These are phyloP conservation scores for Cassiopea andromeda DNA, from an alignment of 30 jellyfish, hydroid and myxozoan species.

Conservation along the genomic window DNA sequence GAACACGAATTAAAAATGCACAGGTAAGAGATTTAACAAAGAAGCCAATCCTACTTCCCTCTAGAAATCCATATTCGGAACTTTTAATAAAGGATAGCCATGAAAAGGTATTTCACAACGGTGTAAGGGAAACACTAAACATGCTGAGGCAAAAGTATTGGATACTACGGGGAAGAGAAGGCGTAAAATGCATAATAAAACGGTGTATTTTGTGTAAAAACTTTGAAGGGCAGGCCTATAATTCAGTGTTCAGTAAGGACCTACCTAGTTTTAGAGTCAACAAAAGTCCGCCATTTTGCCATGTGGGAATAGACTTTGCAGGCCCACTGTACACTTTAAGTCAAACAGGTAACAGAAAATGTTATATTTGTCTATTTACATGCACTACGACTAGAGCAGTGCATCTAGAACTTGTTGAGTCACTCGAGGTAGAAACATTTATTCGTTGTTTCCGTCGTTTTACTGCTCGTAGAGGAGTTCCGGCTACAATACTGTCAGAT, in stretches of 20 bases:
- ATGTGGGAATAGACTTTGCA: slow-evolving; percentile 37
- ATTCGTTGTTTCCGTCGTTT: slow-evolving; percentile 25
- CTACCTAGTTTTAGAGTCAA: slow-evolving; percentile 31
- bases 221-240: slow-evolving; percentile 21
- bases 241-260: slow-evolving; percentile 8
- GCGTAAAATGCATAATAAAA: slow-evolving; percentile 2
- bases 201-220: slow-evolving; percentile 28
- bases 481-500: slow-evolving; percentile 2
- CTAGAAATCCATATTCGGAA: slow-evolving; percentile 10
- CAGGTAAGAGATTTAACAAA: slow-evolving; percentile 25
- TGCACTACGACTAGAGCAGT: slow-evolving; percentile 75
- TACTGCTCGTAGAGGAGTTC: slow-evolving; percentile 39
- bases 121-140: slow-evolving; percentile 48
- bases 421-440: slow-evolving; percentile 29
- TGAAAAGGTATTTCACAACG: slow-evolving; percentile 43
- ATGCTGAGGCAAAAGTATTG: slow-evolving; percentile 42
- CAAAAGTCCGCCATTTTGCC: slow-evolving; percentile 39
- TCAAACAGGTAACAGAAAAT: slow-evolving; percentile 7
- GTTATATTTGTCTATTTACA: slow-evolving; percentile 46
- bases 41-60: slow-evolving; percentile 30
- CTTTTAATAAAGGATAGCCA: slow-evolving; percentile 31
- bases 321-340: slow-evolving; percentile 15
- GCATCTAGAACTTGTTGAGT: slow-evolving; percentile 53
- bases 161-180: slow-evolving; percentile 57
- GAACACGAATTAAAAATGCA: slow-evolving; percentile 22